Evolutionary conservation across 30 jellyfish, hydroid and myxozoan genomes (phyloP), one percentile per base, ranked within the genome.

Genomic region (Pseudorhiza aurosa): DNA sequence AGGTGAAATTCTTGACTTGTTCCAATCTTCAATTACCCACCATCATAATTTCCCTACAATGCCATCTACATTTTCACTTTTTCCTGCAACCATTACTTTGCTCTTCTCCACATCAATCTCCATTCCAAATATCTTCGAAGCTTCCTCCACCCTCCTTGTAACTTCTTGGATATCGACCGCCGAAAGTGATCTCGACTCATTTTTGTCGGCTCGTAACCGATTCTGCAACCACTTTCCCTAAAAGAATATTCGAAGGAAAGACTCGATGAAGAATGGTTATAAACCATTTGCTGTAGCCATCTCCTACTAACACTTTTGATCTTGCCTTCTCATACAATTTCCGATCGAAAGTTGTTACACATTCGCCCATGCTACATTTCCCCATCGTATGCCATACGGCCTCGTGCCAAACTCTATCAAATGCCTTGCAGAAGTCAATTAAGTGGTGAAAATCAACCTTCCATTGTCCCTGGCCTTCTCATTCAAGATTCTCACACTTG

Each of bases 331-430:
- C 19, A 14, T 46, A 14, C 27, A 46, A 27, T 5, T 3, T 27
- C 18, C 2, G 7, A 27, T 11, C 19, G 60, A 12, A 3, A 11
- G 14, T n/a, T 5, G 60, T 11, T 12, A 14, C 14, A 27, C 19
- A 3, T 5, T 5, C 60, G 6, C 19, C 60, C 5, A 46, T 3
- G 60, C 19, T 46, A 9, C 15, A 33, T 4, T 36, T 28, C 21
- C 17, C 42, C 17, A 26, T 8, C 39, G 12, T 39, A 3, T 58
- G 45, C 72, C 40, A 58, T 14, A 46, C 5, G 60, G 27, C 19
- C 2, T 12, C 18, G 60, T 46, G 80, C 80, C 80, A 65, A 9
- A 65, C 80, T 2, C 80, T 5, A 68, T 65, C 80, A 28, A 65
- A 65, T 5, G 60, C 60, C 19, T 46, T 46, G 27, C 19, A 11